phyloP scores from a whole-genome alignment of 2,113 vertebrate genomes.

The Seriola aureovittata region DNA sequence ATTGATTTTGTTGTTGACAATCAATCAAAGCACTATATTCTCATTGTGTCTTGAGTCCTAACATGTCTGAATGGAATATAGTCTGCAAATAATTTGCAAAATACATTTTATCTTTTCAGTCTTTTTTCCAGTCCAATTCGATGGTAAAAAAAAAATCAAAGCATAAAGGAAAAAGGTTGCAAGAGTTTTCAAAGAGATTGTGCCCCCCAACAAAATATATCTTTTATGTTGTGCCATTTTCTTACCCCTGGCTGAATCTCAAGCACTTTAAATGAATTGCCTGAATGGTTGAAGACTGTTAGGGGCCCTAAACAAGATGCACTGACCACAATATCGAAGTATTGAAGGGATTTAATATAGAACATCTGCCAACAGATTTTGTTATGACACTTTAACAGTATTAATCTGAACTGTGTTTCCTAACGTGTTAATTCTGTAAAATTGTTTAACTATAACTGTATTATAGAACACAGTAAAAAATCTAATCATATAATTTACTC shows the following conservation, averaged over 20 bases:
- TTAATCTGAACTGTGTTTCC: not conserved
- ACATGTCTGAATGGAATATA: not conserved
- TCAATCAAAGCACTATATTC: not conserved
- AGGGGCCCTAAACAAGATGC: not conserved
- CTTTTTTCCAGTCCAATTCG: not conserved
- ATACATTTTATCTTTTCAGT: not conserved
- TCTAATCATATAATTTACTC: not conserved
- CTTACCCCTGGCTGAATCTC: not conserved
- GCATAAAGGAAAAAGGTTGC: not conserved
- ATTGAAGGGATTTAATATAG: too few species aligned
- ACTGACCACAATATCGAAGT: too few species aligned
- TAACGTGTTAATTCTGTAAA: too few species aligned
- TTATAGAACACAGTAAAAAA: too few species aligned
- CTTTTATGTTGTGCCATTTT: not conserved
- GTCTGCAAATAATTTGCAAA: not conserved
- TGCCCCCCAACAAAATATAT: not conserved
- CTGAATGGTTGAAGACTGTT: not conserved
- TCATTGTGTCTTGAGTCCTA: not conserved
- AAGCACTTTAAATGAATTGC: not conserved
- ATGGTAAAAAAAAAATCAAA: not conserved
- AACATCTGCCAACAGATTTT: too few species aligned
- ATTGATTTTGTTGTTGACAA: not conserved
- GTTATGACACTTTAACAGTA: not conserved
- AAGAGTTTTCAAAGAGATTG: not conserved
- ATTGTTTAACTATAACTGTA: too few species aligned